A percentile compares a stretch with the other conserved stretches of the same genome.
Conservation (phyloP, 2,797 vertebrate species). For the Dicrostonyx torquatus region DNA sequence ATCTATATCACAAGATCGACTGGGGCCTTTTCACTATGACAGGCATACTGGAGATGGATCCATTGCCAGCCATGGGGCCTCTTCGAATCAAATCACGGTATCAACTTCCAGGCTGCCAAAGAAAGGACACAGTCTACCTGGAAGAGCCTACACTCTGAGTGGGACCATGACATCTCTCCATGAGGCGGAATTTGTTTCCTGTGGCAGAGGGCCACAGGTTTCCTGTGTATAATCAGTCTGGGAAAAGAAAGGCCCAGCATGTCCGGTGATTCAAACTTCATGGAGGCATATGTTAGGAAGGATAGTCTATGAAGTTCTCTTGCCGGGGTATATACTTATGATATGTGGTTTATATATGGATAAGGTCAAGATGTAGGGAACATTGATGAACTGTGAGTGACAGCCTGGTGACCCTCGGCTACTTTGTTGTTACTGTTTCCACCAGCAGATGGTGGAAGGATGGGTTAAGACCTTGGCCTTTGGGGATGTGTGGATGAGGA, state of each 20-base stretch:
- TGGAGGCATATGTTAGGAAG: background rate
- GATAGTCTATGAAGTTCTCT: background rate
- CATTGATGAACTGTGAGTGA: background rate
- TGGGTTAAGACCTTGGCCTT: background rate
- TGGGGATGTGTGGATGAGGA: background rate
- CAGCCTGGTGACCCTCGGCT: background rate
- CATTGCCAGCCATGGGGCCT: background rate
- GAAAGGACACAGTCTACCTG: background rate
- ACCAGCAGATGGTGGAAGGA: background rate
- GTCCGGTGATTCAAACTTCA: background rate
- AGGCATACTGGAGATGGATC: background rate
- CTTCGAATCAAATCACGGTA: background rate
- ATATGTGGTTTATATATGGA: background rate
- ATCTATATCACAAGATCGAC: background rate
- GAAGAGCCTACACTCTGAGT: background rate
- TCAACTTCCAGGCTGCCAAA: background rate
- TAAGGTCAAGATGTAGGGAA: background rate
- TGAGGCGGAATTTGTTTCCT: background rate
- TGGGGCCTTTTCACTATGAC: background rate
- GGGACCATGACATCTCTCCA: background rate
- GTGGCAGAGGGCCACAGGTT: background rate
- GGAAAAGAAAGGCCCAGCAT: background rate
- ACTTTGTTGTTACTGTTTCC: background rate
- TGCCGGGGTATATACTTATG: background rate
- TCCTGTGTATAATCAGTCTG: background rate